phyloP scores from a whole-genome alignment of 2,113 vertebrate genomes.

The Sinosuthora webbiana region DNA sequence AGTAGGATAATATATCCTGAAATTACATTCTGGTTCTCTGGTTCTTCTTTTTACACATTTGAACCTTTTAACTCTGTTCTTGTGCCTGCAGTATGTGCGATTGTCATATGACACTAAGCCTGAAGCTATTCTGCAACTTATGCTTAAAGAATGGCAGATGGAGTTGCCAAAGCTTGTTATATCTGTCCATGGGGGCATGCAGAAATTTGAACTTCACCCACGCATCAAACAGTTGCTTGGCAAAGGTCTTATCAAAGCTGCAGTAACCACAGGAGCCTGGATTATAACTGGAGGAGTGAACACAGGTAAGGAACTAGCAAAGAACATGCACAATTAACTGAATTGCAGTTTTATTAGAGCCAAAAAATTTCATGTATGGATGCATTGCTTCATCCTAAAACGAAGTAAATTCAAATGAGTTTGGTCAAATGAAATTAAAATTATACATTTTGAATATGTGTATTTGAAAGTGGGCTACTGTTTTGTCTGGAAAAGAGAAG shows the following conservation, averaged over 20 bases:
- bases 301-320: conserved; percentile 78
- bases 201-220: conserved; percentile 98
- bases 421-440: background rate
- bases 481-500: background rate
- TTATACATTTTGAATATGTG: background rate
- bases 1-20: background rate
- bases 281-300: conserved; percentile 98
- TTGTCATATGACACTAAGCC: conserved; percentile 92
- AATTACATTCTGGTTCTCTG: background rate
- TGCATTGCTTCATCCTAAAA: background rate
- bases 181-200: conserved; percentile 96
- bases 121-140: conserved; percentile 91
- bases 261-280: conserved; percentile 98
- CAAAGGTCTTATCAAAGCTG: conserved; percentile 98
- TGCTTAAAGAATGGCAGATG: conserved; percentile 99
- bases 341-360: background rate
- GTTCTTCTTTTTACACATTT: background rate
- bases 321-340: background rate
- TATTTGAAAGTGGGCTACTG: background rate
- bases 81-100: conserved; percentile 84
- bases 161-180: conserved; percentile 98
- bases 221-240: conserved; percentile 96
- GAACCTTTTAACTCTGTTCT: background rate
- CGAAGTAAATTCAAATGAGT: background rate
- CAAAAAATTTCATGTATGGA: background rate